Conservation (phyloP, 1,140 invertebrate species). For the Triops longicaudatus region DNA sequence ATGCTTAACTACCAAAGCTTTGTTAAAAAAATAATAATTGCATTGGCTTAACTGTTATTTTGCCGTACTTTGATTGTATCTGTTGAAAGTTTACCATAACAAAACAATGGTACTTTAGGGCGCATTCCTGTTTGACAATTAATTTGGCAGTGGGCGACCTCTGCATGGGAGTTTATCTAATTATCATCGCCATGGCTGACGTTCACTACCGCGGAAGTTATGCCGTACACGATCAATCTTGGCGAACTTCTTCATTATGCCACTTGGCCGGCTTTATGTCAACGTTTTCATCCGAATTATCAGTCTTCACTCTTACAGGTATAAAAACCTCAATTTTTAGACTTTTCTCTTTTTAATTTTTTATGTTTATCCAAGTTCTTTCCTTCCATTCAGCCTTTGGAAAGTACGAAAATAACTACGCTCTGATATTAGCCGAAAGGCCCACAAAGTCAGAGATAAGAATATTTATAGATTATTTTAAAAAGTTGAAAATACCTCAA, state of each 20-base stretch:
- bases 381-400: too few species aligned
- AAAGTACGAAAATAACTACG: too few species aligned
- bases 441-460: too few species aligned
- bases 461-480: too few species aligned
- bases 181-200: constrained; percentile 48
- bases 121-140: constrained; percentile 51
- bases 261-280: constrained; percentile 53
- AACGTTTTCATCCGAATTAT: constrained; percentile 56
- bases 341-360: background rate
- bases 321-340: background rate
- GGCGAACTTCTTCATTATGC: constrained; percentile 46
- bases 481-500: too few species aligned
- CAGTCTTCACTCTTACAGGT: constrained; percentile 51
- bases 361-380: too few species aligned
- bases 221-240: constrained; percentile 43
- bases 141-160: constrained; percentile 53
- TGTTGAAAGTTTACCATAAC: too few species aligned
- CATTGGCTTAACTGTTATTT: too few species aligned
- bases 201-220: constrained; percentile 47
- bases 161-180: constrained; percentile 48
- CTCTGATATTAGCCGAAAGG: too few species aligned
- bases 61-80: too few species aligned
- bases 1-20: too few species aligned
- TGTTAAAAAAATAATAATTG: too few species aligned
- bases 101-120: constrained; percentile 37